These are phyloP conservation scores for Drosophila ezoana DNA, from an alignment of 2,888 invertebrate species.

Conservation along the genomic window DNA sequence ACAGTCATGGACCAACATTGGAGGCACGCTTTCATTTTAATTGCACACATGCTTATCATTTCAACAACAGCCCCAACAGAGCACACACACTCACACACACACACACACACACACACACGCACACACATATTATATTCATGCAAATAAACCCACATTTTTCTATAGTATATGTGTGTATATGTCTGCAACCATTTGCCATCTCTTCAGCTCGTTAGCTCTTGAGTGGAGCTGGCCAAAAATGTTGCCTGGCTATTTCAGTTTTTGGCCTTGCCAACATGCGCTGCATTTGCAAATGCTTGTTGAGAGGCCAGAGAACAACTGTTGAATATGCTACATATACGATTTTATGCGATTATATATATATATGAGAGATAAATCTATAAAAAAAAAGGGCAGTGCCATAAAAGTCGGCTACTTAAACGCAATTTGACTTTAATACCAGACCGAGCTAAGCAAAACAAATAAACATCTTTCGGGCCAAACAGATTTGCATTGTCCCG, in stretches of 20 bases:
- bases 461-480: constrained; percentile 55
- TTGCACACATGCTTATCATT: constrained; percentile 81
- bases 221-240: constrained; percentile 43
- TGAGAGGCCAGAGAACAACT: constrained; percentile 52
- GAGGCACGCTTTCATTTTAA: constrained; percentile 79
- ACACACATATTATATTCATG: constrained; percentile 7
- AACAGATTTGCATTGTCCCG: constrained; percentile 52
- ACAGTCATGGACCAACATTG: constrained; percentile 41
- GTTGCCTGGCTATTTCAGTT: constrained; percentile 60
- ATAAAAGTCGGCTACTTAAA: constrained; percentile 77
- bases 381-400: constrained; percentile 43
- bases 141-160: constrained; percentile 12
- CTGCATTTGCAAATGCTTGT: constrained; percentile 55
- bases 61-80: constrained; percentile 67
- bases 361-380: constrained; percentile 4
- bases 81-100: neutral
- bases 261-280: constrained; percentile 41
- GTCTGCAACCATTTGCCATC: constrained; percentile 26
- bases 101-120: neutral
- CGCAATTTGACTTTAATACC: constrained; percentile 70
- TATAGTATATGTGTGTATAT: constrained; percentile 8
- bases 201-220: constrained; percentile 67
- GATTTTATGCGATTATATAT: constrained; percentile 20
- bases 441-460: constrained; percentile 24
- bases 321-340: constrained; percentile 57